Evolutionary conservation across 2,888 invertebrate genomes (phyloP), one percentile per base, ranked within the genome.

Genomic region (Gisinianus flammeolus): DNA sequence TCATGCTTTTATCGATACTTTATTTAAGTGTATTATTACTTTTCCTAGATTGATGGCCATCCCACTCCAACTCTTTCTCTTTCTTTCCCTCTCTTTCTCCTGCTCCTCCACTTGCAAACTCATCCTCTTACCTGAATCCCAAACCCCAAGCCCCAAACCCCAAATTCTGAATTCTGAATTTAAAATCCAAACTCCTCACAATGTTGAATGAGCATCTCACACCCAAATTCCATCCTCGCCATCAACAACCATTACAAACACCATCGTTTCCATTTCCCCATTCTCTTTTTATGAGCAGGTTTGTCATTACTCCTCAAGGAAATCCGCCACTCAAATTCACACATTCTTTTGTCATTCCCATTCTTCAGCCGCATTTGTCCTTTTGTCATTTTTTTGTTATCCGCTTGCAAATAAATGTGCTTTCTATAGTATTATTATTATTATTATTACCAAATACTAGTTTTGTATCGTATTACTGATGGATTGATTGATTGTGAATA

Each of bases 11-110:
- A 58, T 58, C 31, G 58, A 72, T 58, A 58, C 58, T 72, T 72
- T 72, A 30, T 56, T 56, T 72, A 58, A 72, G 54, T 72, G 58
- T 24, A 72, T 72, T 72, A 72, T 56, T 72, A 72, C 33, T 70
- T 54, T 54, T 70, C 16, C 70, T 54, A 62, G 22, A 62, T 62
- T 28, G 28, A 62, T 62, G 62, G 26, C 26, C 22, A 26, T 12
- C 62, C 33, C 33, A 10, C 22, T 67, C 67, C 67, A n/a, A 19
- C n/a, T 67, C 33, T 24, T 31, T 19, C 26, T 33, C 33, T 16
- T 8, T 33, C 33, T 67, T 6, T 66, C 31, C 16, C 1, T 10
- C 44, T 44, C 44, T 16, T 44, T 58, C 58, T 58, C 24, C 22
- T 8, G 10, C 22, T n/a, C 58, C 19, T 24, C 62, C 62, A 16